Evolutionary conservation across 2,888 invertebrate species (phyloP), one percentile per base, ranked within the genome.

Genomic region (Escarpia spicata): DNA sequence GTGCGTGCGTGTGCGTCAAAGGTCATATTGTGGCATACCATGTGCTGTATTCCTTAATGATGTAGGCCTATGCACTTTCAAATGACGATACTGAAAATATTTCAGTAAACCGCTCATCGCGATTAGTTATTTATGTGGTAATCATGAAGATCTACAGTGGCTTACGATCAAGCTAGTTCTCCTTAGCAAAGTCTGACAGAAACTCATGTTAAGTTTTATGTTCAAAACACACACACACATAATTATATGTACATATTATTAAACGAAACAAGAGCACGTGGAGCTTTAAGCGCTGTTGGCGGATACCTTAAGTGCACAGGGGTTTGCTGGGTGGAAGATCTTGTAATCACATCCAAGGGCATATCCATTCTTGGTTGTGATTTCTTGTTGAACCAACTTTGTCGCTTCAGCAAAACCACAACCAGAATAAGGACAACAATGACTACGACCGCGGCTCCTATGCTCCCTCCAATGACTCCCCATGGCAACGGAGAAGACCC

Each of bases 381-480:
- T 26, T 75, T 75, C 75, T 75, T 75, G 26, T 75, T n/a, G 6
- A 75, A 75, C 3, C 26, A 75, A 75, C 26, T 75, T 75, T 26
- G 75, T 75, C 75, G 19, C 75, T 75, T 75, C 75, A 75, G n/a
- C 75, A 75, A 19, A 75, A 75, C n/a, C 75, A 75, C 75, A 75
- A 75, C n/a, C 75, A 75, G 75, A 26, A 75, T 75, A 75, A 75
- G 6, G n/a, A 75, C 1, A 1, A 19, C 60, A 19, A 60, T 60
- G 60, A 60, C 75, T 6, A 75, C 6, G 75, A 26, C n/a, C 6
- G 26, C n/a, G 75, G 75, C 75, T 75, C 75, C 75, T 26, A 75
- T 19, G n/a, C 75, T 26, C 19, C 75, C 75, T 15, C 75, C 75
- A 75, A 75, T 75, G n/a, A 26, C 75, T 75, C 75, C 75, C 75